A percentile compares a stretch with the other conserved stretches of the same genome.
Conservation (phyloP, 2,888 invertebrate genomes). For the Caenorhabditis zanzibari region DNA sequence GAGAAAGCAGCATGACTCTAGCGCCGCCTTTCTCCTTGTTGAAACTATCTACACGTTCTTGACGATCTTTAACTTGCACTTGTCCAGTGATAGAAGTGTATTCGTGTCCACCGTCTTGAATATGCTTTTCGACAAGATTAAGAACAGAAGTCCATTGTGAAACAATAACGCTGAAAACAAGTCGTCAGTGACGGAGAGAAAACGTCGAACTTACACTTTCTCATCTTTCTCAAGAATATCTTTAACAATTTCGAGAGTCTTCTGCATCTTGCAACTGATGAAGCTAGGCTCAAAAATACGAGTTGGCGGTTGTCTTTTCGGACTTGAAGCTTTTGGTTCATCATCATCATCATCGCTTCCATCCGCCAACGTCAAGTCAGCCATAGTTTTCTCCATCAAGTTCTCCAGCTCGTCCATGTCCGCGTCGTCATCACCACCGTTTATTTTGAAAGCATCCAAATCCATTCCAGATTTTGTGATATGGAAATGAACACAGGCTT, state of each 20-base stretch:
- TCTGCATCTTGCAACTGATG: slow-evolving; percentile 61
- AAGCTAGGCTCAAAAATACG: slow-evolving; percentile 70
- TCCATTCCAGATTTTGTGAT: slow-evolving; percentile 87
- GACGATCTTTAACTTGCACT: slow-evolving; percentile 85
- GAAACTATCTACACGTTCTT: slow-evolving; percentile 87
- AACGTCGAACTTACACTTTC: slow-evolving; percentile 60
- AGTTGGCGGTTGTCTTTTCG: slow-evolving; percentile 44
- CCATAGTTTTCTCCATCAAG: slow-evolving; percentile 73
- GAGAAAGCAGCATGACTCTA: slow-evolving; percentile 89
- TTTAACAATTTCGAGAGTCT: slow-evolving; percentile 60
- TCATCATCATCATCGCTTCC: slow-evolving; percentile 44
- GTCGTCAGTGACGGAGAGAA: neutral
- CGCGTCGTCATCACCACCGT: slow-evolving; percentile 68
- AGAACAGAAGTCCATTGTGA: slow-evolving; percentile 95
- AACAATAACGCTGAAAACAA: slow-evolving; percentile 87
- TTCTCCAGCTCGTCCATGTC: slow-evolving; percentile 47
- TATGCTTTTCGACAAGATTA: slow-evolving; percentile 88
- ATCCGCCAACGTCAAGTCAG: slow-evolving; percentile 70
- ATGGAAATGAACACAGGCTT: slow-evolving; percentile 93
- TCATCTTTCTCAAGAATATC: slow-evolving; percentile 64
- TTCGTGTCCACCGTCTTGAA: slow-evolving; percentile 84
- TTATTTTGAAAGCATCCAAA: slow-evolving; percentile 77
- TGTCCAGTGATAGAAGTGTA: slow-evolving; percentile 89
- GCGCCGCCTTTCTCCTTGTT: slow-evolving; percentile 87
- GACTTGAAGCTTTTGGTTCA: neutral